Percentiles rank a stretch among this genome's conserved stretches.
phyloP scores from a whole-genome alignment of 2,888 invertebrate species.

The Ormyrus rosae region DNA sequence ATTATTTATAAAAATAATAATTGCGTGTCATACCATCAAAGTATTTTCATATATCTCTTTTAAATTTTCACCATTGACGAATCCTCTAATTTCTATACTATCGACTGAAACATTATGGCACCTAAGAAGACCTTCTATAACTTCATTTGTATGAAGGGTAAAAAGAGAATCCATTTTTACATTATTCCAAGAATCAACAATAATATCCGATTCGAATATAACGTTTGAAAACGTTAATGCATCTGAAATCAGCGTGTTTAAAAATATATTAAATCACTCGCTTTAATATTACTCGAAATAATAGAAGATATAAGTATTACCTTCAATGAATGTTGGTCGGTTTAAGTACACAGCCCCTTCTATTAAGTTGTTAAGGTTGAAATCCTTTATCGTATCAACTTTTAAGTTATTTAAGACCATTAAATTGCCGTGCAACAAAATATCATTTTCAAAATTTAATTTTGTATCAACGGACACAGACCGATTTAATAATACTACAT shows the following conservation, averaged over 20 bases:
- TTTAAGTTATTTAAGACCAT: constrained; percentile 59
- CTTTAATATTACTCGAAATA: too few relatives aligned
- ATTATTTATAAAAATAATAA: constrained; percentile 4
- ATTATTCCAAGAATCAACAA: constrained; percentile 75
- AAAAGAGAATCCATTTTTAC: constrained; percentile 75
- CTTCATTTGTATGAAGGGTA: constrained; percentile 76
- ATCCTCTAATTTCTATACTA: constrained; percentile 63
- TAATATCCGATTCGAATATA: constrained; percentile 74
- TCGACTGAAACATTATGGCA: constrained; percentile 71
- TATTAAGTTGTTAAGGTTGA: constrained; percentile 62
- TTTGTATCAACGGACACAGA: constrained; percentile 58
- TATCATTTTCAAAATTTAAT: constrained; percentile 61
- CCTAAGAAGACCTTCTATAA: constrained; percentile 70
- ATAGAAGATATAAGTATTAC: constrained; percentile 49
- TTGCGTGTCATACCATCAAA: constrained; percentile 76
- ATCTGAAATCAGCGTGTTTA: constrained; percentile 67
- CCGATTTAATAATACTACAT: constrained; percentile 62
- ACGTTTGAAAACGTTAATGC: constrained; percentile 74
- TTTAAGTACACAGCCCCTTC: constrained; percentile 60
- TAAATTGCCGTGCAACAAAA: constrained; percentile 60
- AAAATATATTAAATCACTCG: too few relatives aligned
- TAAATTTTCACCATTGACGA: constrained; percentile 76
- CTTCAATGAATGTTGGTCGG: constrained; percentile 60
- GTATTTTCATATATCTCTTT: constrained; percentile 76
- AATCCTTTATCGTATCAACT: constrained; percentile 57